phyloP scores from a whole-genome alignment of 2,888 invertebrate genomes.

The Scelioninae gen. 2 region DNA sequence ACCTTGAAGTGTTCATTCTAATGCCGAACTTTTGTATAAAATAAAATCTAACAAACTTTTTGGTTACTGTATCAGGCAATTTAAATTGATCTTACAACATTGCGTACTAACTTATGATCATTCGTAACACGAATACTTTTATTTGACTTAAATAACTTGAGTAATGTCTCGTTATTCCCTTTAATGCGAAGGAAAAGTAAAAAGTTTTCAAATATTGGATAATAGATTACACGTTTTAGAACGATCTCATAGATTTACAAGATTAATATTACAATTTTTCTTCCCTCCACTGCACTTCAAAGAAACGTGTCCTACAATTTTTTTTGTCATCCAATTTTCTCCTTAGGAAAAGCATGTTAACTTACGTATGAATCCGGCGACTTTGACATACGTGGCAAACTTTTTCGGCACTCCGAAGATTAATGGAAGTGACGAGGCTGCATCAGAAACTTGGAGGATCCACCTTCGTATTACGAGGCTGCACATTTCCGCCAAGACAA shows the following conservation, averaged over 20 bases:
- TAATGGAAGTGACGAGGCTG: constrained; percentile 61
- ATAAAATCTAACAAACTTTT: no score
- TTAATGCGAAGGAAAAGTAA: no score
- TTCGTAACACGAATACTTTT: no score
- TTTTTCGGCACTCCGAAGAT: constrained; percentile 57
- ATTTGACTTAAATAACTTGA: no score
- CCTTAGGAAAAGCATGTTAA: constrained; percentile 46
- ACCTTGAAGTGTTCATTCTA: no score
- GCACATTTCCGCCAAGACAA: constrained; percentile 39
- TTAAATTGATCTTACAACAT: no score
- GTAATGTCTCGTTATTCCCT: no score
- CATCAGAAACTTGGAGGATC: constrained; percentile 49
- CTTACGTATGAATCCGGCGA: constrained; percentile 48
- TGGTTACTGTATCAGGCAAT: no score
- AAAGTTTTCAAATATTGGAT: constrained; percentile 9
- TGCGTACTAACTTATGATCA: no score
- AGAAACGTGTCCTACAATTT: constrained; percentile 37
- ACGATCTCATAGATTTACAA: constrained; percentile 22
- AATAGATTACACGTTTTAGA: constrained; percentile 10
- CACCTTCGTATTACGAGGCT: constrained; percentile 29
- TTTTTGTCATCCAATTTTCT: constrained; percentile 49
- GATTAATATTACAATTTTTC: constrained; percentile 32
- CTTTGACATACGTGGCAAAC: constrained; percentile 53
- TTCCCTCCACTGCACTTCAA: constrained; percentile 14
- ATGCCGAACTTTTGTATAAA: no score